Evolutionary conservation across 2,888 invertebrate genomes (phyloP), one percentile per base, ranked within the genome.

Genomic region (Dione juno): DNA sequence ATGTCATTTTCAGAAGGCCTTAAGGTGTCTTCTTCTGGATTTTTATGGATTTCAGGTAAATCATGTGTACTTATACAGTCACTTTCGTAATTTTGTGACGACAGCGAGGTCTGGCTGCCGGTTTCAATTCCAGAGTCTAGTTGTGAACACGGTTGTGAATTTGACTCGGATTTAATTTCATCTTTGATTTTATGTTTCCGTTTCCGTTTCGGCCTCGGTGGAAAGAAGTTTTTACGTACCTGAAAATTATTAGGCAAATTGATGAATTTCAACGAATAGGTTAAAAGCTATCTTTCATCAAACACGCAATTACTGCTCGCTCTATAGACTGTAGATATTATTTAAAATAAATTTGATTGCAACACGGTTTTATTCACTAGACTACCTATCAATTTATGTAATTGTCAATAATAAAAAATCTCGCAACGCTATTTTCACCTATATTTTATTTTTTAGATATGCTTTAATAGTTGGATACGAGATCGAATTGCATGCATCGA

Each of bases 151-250:
- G 81, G 75, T 57, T 80, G 80, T 43, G 83, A 72, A 40, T 67
- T 63, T 43, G 52, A 53, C 16, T 81, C 81, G 45, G 77, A 76
- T 45, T 76, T 77, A 57, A 71, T 68, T 52, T 59, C 74, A 65
- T 67, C 72, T 57, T 69, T 78, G 52, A 82, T 80, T 77, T 86
- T 88, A 76, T 79, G 81, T 74, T 89, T 90, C 76, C 89, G 91
- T 77, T 86, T 93, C 77, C 89, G 91, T 77, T 86, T 93, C 77
- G 96, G 95, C 67, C 95, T 92, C 65, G 95, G 95, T 41, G 96
- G 96, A 88, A 95, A 95, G 83, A 94, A 94, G 79, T 92, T 94
- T 86, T 95, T 96, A 81, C 95, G 94, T 77, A 94, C 94, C 96
- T 96, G 90, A 74, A 91, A 86, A 82, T 70, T 69, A 74, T 67